Conservation (phyloP, 1,140 invertebrate species). For the Trichoplusia ni region DNA sequence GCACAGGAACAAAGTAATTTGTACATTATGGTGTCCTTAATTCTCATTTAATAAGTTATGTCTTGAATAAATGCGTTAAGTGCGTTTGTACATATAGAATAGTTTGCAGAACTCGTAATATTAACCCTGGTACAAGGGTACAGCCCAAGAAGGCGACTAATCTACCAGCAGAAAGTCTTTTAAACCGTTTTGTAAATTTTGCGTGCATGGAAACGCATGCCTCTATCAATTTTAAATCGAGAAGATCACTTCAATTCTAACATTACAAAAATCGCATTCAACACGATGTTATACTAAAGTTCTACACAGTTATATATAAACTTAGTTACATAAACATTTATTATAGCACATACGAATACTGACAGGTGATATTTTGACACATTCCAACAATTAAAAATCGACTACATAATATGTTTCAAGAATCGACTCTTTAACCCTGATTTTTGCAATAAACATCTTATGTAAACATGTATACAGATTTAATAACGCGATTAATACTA, state of each 20-base stretch:
- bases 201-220: no score
- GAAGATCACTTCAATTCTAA: constrained; percentile 7
- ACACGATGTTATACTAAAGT: constrained; percentile 7
- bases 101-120: no score
- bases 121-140: no score
- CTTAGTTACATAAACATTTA: constrained; percentile 27
- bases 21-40: no score
- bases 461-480: neutral
- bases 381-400: constrained; percentile 20
- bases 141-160: no score
- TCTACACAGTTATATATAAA: constrained; percentile 29
- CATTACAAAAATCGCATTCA: neutral
- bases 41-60: no score
- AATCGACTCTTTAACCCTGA: constrained; percentile 12
- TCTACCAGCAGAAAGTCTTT: no score
- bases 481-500: neutral
- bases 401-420: constrained; percentile 11
- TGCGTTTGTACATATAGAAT: no score
- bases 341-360: constrained; percentile 51
- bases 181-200: no score
- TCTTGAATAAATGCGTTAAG: no score
- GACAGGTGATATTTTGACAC: constrained; percentile 40
- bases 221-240: neutral
- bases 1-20: no score
- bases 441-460: neutral